Base-by-base conservation (phyloP, 2,113 vertebrate species). In the Rafetus swinhoei region DNA sequence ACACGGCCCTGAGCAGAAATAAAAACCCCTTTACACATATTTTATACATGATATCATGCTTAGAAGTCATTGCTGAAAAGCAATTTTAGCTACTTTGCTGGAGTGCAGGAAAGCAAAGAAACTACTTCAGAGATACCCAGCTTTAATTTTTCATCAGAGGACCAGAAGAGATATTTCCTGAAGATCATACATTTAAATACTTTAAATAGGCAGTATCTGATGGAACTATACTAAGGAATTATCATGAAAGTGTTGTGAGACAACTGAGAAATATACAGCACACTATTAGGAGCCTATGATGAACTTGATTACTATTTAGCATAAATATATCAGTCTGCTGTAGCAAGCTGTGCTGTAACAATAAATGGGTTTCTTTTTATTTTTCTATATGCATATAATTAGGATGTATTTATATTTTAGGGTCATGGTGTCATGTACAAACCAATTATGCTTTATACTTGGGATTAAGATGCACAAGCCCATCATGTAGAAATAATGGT, bases 351-450 rank as follows among this genome's bases (percentile, higher is more conserved):
- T 56, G 79, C 84, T 91, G 32, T 83, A 93, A 89, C 89, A 86
- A 86, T 85, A 95, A 93, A 95, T 77, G 92, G 91, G 91, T 53
- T 32, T 10, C 21, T 74, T 22, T 22, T 35, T 18, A 74, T 39
- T 76, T 76, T 45, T 76, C 39, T 76, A 45, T 82, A 79, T 86
- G 52, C 35, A 50, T 91, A 81, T 97, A 93, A 95, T 96, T 95
- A 94, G 90, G 92, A 35, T 93, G 74, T 93, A 96, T 97, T 96
- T 97, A 87, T 85, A 87, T 92, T 96, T 93, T 95, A 95, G 59
- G 74, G 94, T 86, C 29, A 45, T 82, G 19, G n/a, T 95, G 91
- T 95, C 91, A 84, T 56, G 65, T 88, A 84, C 84, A 72, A 93
- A 84, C 79, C 57, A 82, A 93, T 96, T 96, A 90, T 82, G 59